Conservation (phyloP, 2,113 vertebrate genomes). For the Peromyscus maniculatus region DNA sequence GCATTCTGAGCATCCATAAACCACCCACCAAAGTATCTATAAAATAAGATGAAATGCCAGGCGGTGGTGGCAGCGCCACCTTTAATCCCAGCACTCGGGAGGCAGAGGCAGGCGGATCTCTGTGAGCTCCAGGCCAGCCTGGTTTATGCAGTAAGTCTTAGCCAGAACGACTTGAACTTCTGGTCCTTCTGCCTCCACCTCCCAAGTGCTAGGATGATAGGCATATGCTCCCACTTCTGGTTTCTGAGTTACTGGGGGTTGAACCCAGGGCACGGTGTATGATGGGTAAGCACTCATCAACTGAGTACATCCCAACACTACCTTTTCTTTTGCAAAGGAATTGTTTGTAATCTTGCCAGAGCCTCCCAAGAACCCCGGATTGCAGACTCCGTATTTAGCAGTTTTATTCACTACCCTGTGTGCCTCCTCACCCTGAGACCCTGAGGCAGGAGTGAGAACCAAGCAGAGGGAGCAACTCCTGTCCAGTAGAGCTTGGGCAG, state of each 20-base stretch:
- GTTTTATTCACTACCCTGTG: not conserved
- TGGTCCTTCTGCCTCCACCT: not conserved
- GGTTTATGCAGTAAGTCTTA: not conserved
- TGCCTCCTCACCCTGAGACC: not conserved
- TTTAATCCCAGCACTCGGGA: not conserved
- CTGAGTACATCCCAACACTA: not conserved
- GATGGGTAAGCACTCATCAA: not conserved
- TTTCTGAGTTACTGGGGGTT: not conserved
- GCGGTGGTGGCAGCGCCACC: not conserved
- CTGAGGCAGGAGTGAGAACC: not conserved
- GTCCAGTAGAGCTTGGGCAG: not conserved
- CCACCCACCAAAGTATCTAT: not conserved
- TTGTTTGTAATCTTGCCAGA: not conserved
- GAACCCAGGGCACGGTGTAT: not conserved
- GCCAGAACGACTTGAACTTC: not conserved
- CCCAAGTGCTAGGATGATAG: not conserved
- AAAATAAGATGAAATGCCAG: not conserved
- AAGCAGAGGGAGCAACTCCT: not conserved
- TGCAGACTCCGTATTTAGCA: not conserved
- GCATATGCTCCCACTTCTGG: too few species aligned
- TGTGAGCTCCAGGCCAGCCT: not conserved
- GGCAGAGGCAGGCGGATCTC: not conserved
- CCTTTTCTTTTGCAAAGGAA: not conserved
- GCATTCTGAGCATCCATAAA: not conserved
- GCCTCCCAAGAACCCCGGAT: not conserved